phyloP scores from a whole-genome alignment of 2,888 invertebrate genomes.

The Cryptocephalus primarius region DNA sequence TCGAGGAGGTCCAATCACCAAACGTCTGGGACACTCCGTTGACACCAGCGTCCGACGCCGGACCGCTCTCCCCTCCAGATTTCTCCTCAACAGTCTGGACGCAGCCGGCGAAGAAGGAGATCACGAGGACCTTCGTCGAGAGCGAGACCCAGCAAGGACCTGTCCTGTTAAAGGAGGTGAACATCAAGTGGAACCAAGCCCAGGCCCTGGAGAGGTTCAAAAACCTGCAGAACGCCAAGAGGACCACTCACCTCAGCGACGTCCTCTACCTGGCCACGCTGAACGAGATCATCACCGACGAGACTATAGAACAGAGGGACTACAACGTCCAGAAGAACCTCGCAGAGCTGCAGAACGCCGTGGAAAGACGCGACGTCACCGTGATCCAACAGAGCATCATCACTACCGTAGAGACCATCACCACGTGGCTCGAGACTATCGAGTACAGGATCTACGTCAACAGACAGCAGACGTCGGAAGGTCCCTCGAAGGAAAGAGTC shows the following conservation, averaged over 20 bases:
- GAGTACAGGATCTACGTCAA: conserved; percentile 64
- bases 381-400: conserved; percentile 59
- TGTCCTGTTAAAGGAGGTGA: conserved; percentile 28
- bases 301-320: conserved; percentile 44
- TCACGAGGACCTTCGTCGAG: conserved; percentile 8
- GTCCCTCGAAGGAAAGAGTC: conserved; percentile 49
- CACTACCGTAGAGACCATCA: conserved; percentile 68
- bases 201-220: conserved; percentile 45
- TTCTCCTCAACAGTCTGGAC: conserved; percentile 21
- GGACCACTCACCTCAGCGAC: conserved; percentile 47
- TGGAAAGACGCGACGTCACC: conserved; percentile 45
- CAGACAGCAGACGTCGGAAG: conserved; percentile 45
- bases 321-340: conserved; percentile 51
- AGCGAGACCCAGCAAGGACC: conserved; percentile 16
- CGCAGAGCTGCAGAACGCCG: conserved; percentile 45
- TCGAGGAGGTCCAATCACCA: conserved; percentile 42
- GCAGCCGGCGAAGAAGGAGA: conserved; percentile 9
- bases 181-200: conserved; percentile 42
- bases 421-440: conserved; percentile 75
- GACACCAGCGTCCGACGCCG: conserved; percentile 38
- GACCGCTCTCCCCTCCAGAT: conserved; percentile 28
- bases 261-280: conserved; percentile 51
- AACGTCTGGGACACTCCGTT: conserved; percentile 38
- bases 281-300: conserved; percentile 43
- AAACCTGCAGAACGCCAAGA: conserved; percentile 43